Evolutionary conservation across 2,797 vertebrate genomes (phyloP).

Genomic region (Fundulus diaphanus): DNA sequence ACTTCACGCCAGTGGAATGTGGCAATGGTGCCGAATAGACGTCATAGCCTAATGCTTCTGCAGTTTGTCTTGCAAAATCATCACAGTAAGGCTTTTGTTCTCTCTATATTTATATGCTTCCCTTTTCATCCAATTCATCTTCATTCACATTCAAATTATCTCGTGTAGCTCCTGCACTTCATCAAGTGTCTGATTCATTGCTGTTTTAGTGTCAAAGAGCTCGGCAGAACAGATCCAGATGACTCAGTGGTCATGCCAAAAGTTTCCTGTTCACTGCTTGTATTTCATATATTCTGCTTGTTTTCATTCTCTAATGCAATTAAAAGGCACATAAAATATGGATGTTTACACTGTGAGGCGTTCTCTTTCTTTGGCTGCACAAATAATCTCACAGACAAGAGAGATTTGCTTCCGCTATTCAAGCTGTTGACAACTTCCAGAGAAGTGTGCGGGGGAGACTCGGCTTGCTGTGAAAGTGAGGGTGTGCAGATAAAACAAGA

Average conservation of each 20-base stretch:
- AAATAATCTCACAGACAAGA: conserved; percentile 38
- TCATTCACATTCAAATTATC: not conserved
- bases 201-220: conserved; percentile 22
- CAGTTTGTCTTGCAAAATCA: conserved; percentile 4
- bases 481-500: conserved; percentile 38
- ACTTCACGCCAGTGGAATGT: too few species aligned
- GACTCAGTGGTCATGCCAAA: conserved; percentile 22
- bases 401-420: conserved; percentile 14
- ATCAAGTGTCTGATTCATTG: conserved; percentile 14
- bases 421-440: conserved; percentile 32
- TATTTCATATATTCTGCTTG: conserved; percentile 38
- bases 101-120: not conserved
- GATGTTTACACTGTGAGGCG: conserved; percentile 20
- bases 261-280: conserved; percentile 14
- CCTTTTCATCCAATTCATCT: not conserved
- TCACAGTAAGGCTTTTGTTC: conserved; percentile 18
- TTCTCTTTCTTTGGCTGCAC: conserved; percentile 37
- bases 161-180: conserved; percentile 6
- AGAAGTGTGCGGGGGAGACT: not conserved
- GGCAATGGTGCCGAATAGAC: too few species aligned
- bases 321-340: conserved; percentile 36
- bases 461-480: conserved; percentile 20
- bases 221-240: conserved; percentile 12
- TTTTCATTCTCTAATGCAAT: conserved; percentile 42
- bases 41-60: not conserved